A percentile compares a stretch with the other conserved stretches of the same genome.
Evolutionary conservation across 1,140 invertebrate species (phyloP).

Genomic region (Prorops nasuta): DNA sequence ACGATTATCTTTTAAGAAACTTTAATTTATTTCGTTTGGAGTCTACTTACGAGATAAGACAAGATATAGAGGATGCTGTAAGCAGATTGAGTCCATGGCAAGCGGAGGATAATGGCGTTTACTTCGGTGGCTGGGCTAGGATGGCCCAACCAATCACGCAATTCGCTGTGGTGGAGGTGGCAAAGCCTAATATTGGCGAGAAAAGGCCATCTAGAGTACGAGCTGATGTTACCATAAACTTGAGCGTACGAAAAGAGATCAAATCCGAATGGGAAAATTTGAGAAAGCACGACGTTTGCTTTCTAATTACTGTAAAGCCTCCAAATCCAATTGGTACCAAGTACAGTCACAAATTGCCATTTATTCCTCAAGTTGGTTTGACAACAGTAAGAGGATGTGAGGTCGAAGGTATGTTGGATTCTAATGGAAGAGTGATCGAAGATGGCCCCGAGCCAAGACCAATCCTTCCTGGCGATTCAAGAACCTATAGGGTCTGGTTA

Average conservation of each 20-base stretch:
- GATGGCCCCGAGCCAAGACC: slow-evolving; percentile 92
- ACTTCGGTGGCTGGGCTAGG: slow-evolving; percentile 96
- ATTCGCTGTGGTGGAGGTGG: slow-evolving; percentile 94
- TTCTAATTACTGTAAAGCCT: slow-evolving; percentile 89
- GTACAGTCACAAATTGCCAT: slow-evolving; percentile 78
- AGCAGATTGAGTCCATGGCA: slow-evolving; percentile 92
- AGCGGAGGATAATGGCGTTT: slow-evolving; percentile 81
- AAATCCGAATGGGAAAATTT: slow-evolving; percentile 97
- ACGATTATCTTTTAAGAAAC: slow-evolving; percentile 97
- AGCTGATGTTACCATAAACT: slow-evolving; percentile 90
- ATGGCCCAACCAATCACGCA: slow-evolving; percentile 95
- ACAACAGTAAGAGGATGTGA: slow-evolving; percentile 95
- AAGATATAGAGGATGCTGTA: slow-evolving; percentile 97
- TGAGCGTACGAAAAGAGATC: slow-evolving; percentile 86
- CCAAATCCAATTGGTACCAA: slow-evolving; percentile 80
- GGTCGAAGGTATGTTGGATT: slow-evolving; percentile 98
- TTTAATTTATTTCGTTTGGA: slow-evolving; percentile 97
- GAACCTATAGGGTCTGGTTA: slow-evolving; percentile 91
- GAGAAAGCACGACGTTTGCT: slow-evolving; percentile 97
- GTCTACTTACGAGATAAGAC: slow-evolving; percentile 98
- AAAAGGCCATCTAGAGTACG: slow-evolving; percentile 90
- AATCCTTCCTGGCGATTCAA: slow-evolving; percentile 79
- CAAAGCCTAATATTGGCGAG: slow-evolving; percentile 88
- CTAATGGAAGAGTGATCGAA: slow-evolving; percentile 93
- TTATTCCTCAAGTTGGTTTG: slow-evolving; percentile 88